Conservation (phyloP, 2,888 invertebrate genomes). For the Drosophila lutescens region DNA sequence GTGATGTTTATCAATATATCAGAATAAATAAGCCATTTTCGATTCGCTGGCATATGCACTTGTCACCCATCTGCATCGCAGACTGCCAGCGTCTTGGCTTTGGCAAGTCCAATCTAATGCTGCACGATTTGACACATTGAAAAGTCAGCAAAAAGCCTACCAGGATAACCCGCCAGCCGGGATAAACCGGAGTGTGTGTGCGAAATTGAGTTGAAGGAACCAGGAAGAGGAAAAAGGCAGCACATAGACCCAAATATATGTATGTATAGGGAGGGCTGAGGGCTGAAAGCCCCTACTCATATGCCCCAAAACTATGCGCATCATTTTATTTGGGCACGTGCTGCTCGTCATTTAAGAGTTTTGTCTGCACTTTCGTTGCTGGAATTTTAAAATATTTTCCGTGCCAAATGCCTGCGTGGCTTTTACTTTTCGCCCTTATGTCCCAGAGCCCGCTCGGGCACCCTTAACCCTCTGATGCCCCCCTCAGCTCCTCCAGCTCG, state of each 20-base stretch:
- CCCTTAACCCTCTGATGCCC: conserved; percentile 24
- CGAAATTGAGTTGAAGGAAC: conserved; percentile 32
- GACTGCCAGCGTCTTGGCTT: conserved; percentile 24
- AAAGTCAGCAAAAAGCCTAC: conserved; percentile 69
- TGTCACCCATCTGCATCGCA: conserved; percentile 75
- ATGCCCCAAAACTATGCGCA: conserved; percentile 50
- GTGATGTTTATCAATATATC: conserved; percentile 73
- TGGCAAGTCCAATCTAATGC: conserved; percentile 67
- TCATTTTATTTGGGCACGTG: conserved; percentile 76
- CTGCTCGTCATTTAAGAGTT: conserved; percentile 80
- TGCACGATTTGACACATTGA: conserved; percentile 76
- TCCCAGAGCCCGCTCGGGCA: conserved; percentile 22
- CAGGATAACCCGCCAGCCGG: conserved; percentile 19
- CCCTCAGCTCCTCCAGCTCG: too few species aligned
- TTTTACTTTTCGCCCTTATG: conserved; percentile 68
- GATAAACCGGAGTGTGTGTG: not conserved
- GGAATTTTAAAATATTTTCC: conserved; percentile 74
- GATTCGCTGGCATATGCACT: conserved; percentile 65
- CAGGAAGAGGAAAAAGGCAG: conserved; percentile 18
- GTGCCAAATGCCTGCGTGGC: conserved; percentile 61
- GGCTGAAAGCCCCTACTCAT: conserved; percentile 1
- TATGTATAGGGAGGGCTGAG: not conserved
- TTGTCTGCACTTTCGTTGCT: conserved; percentile 79
- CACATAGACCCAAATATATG: conserved; percentile 3
- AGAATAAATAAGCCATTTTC: conserved; percentile 71